A percentile compares a stretch with the other conserved stretches of the same genome.
These are phyloP conservation scores for Liparis tanakae DNA, from an alignment of 2,797 vertebrate genomes.

Conservation along the genomic window DNA sequence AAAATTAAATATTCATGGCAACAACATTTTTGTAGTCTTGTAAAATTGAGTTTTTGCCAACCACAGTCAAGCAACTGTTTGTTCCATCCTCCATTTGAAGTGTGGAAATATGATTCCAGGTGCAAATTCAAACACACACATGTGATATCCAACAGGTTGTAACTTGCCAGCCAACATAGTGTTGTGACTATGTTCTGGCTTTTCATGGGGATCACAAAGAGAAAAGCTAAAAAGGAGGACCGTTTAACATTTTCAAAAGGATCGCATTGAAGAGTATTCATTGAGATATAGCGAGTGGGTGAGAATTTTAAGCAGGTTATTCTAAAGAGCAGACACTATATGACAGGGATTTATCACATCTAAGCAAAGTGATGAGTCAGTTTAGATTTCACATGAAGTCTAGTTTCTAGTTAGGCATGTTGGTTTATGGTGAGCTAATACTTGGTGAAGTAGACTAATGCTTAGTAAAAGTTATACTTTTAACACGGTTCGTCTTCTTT, in stretches of 20 bases:
- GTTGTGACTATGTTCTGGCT: slow-evolving; percentile 34
- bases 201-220: slow-evolving; percentile 46
- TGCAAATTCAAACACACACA: slow-evolving; percentile 47
- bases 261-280: neutral
- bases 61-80: neutral
- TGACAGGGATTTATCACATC: neutral
- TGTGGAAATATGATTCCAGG: slow-evolving; percentile 43
- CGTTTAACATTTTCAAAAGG: neutral
- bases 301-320: neutral
- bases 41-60: neutral
- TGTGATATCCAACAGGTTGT: slow-evolving; percentile 41
- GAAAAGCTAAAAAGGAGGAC: neutral
- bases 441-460: neutral
- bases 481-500: neutral
- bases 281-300: neutral
- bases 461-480: neutral
- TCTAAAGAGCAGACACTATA: neutral
- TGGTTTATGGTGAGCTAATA: neutral
- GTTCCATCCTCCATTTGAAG: slow-evolving; percentile 22
- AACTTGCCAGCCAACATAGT: slow-evolving; percentile 47
- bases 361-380: neutral
- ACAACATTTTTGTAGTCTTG: neutral
- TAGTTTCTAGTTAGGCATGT: neutral
- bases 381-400: neutral
- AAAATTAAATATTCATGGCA: neutral